Base-by-base conservation (phyloP, 1,140 invertebrate genomes). In the Cydia strobilella region DNA sequence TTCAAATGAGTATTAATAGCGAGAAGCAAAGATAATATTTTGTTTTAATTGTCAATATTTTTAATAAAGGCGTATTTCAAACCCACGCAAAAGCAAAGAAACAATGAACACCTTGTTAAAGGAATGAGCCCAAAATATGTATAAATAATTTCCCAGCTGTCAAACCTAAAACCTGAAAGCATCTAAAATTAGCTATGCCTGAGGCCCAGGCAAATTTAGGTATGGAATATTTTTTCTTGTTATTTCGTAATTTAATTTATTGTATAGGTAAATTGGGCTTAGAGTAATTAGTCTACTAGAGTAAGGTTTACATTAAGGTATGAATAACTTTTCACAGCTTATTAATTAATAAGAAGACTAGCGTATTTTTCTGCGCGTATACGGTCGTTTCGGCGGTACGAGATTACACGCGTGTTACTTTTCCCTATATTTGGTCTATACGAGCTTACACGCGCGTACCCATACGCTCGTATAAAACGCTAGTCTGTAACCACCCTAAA, bases 221-320 rank as follows among this genome's bases (percentile, higher is more conserved):
- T 20, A 51, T 51, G 18, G 23, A 18, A 7, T 59, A 51, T 59
- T 59, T 59, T 59, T 10, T 20, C 51, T 59, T 1, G 9, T 59
- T 3, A 59, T 59, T 59, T n/a, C 3, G 48, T 20, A 59, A 59
- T 59, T 59, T 59, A 54, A 54, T 54, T 54, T 54, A n/a, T 54
- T 54, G 51, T 18, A 2, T n/a, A n/a, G n/a, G n/a, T 18, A 54
- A 54, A 45, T 45, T 45, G 42, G 13, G 42, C 13, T 45, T 45
- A 45, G 42, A 45, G 42, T 1, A 45, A 45, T 13, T 45, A 45
- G 42, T 15, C 13, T 12, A 12, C 1, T 13, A 42, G 12, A 12
- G 10, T 39, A 45, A 42, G 3, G 42, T 45, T 45, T 45, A 45
- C 3, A 45, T n/a, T n/a, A n/a, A n/a, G n/a, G n/a, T n/a, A n/a